Evolutionary conservation across 2,888 invertebrate species (phyloP), one percentile per base, ranked within the genome.

Genomic region (Sacculina carcini): DNA sequence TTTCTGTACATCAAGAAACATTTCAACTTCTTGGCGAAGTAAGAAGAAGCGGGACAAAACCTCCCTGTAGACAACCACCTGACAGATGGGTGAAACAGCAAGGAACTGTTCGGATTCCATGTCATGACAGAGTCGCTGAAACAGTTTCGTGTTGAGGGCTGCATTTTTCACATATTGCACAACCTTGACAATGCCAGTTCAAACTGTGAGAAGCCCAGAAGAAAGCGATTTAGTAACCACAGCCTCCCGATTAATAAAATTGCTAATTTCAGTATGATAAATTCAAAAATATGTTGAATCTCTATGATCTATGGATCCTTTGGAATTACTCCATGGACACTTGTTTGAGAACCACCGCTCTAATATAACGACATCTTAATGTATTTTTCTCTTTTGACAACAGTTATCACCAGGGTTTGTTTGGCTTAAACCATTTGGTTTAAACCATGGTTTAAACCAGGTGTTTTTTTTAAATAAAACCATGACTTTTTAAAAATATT

Each of bases 191-290:
- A 44, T 44, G 24, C 44, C 3, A 44, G 44, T 44, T 21, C 21
- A 44, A 44, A 44, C 24, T 44, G 44, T 44, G 44, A 44, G 44
- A 44, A 44, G 44, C 44, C 44, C 44, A 44, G 44, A 44, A 44
- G 44, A 26, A 44, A 44, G 44, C 5, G 44, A 44, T 44, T 44
- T 48, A 48, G 48, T 34, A 48, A 21, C 32, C 48, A 48, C 34
- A 31, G 32, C 48, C 48, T 48, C 48, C 48, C 32, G 48, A 48
- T 29, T n/a, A 32, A 48, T 31, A 36, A 31, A 44, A n/a, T n/a
- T n/a, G n/a, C n/a, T n/a, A n/a, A n/a, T n/a, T n/a, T n/a, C n/a
- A n/a, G n/a, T n/a, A n/a, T n/a, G n/a, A n/a, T n/a, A n/a, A n/a
- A n/a, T n/a, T n/a, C n/a, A n/a, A n/a, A n/a, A n/a, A n/a, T n/a